These are phyloP conservation scores for Drosophila emarginata DNA, from an alignment of 2,888 invertebrate species.

Conservation along the genomic window DNA sequence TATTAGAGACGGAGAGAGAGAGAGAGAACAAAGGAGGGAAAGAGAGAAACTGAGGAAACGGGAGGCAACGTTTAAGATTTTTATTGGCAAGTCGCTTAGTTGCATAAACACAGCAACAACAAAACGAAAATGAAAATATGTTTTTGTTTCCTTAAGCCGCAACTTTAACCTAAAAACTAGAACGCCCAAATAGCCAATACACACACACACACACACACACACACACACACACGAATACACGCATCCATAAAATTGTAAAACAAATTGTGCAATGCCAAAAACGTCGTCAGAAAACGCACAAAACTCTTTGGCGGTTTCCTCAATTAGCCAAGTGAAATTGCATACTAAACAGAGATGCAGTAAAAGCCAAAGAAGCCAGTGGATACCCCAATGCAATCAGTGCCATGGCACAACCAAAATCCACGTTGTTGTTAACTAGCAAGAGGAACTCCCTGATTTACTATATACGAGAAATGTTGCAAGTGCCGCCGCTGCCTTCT, in stretches of 20 bases:
- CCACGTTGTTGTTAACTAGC: neutral
- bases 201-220: slow-evolving; percentile 1
- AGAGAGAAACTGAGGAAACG: slow-evolving; percentile 8
- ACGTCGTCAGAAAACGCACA: slow-evolving; percentile 11
- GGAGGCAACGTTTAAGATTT: slow-evolving; percentile 44
- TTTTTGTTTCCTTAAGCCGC: slow-evolving; percentile 32
- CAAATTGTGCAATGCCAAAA: slow-evolving; percentile 51
- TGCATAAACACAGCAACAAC: slow-evolving; percentile 63
- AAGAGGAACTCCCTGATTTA: neutral
- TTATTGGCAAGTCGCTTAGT: slow-evolving; percentile 73
- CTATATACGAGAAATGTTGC: neutral
- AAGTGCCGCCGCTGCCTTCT: neutral
- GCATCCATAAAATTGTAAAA: slow-evolving; percentile 57
- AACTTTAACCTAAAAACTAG: slow-evolving; percentile 47
- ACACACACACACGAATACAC: neutral
- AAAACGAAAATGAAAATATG: slow-evolving; percentile 55
- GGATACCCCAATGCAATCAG: too few species aligned
- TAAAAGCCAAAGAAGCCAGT: neutral
- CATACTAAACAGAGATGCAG: neutral
- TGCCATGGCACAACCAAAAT: neutral
- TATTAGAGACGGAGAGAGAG: too few species aligned
- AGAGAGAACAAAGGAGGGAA: neutral
- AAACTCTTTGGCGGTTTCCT: slow-evolving; percentile 19
- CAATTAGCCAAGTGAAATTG: slow-evolving; percentile 25
- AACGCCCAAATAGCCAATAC: slow-evolving; percentile 54